These are phyloP conservation scores for Yponomeuta malinellus DNA, from an alignment of 2,888 invertebrate genomes.

Conservation along the genomic window DNA sequence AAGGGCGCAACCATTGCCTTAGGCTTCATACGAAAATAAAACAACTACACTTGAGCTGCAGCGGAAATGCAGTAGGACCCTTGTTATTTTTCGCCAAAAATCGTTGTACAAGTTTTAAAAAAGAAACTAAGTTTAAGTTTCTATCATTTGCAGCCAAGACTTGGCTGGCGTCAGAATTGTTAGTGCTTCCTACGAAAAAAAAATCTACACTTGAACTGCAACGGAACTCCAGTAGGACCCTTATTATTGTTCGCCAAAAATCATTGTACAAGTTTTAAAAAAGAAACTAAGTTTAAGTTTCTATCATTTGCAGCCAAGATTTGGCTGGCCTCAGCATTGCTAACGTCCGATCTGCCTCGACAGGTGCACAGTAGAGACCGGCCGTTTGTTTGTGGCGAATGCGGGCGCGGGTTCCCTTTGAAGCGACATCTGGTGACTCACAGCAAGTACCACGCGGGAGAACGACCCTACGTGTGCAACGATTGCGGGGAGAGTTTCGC, in stretches of 20 bases:
- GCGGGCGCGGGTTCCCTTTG: slow-evolving; percentile 87
- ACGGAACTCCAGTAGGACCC: no score
- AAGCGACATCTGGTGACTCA: slow-evolving; percentile 90
- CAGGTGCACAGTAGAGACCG: slow-evolving; percentile 86
- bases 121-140: no score
- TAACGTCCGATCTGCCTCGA: neutral
- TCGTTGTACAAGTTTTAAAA: no score
- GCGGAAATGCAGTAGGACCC: no score
- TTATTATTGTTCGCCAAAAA: no score
- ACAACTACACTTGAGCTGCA: no score
- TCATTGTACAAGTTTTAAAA: no score
- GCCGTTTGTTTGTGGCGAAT: slow-evolving; percentile 88
- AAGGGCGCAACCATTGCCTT: no score
- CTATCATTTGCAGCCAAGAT: neutral
- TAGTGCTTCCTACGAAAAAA: neutral
- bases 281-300: no score
- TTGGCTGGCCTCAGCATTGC: neutral
- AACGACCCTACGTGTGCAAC: slow-evolving; percentile 88
- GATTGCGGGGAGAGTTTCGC: slow-evolving; percentile 96
- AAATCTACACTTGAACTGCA: no score
- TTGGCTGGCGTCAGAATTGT: neutral
- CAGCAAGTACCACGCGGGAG: slow-evolving; percentile 90
- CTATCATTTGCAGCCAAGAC: neutral
- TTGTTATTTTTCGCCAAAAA: no score
- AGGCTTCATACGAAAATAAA: no score